Evolutionary conservation across 2,888 invertebrate species (phyloP).

Genomic region (Spatulosminthurus flaviceps): DNA sequence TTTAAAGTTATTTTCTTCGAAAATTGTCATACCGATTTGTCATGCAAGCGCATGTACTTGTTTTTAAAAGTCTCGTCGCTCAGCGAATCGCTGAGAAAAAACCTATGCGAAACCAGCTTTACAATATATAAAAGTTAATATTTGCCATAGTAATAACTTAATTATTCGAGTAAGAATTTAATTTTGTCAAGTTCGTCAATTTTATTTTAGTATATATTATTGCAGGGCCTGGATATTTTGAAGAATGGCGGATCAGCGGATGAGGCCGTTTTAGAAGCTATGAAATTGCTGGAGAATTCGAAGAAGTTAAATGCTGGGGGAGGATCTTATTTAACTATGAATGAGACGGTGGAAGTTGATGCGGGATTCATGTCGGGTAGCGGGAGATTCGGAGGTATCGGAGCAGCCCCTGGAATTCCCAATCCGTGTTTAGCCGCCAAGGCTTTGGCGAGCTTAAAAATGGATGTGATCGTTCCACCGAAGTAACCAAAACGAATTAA

Average conservation of each 20-base stretch:
- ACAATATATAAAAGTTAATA: no score
- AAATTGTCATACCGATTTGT: no score
- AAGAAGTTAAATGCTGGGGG: conserved; percentile 91
- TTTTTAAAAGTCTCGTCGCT: no score
- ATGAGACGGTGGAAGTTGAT: conserved; percentile 93
- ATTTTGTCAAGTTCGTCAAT: no score
- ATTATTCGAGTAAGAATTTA: no score
- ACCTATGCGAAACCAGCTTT: no score
- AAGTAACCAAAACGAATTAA: conserved; percentile 11
- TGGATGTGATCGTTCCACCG: conserved; percentile 19
- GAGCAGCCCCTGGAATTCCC: conserved; percentile 81
- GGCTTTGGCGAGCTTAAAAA: conserved; percentile 3
- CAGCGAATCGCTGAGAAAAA: no score
- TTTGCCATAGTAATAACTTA: no score
- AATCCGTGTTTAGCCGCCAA: conserved; percentile 72
- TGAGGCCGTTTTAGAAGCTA: conserved; percentile 79
- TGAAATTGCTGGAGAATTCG: conserved; percentile 85
- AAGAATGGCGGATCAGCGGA: conserved; percentile 76
- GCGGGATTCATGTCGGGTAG: conserved; percentile 93
- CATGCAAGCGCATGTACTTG: no score
- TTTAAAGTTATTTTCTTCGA: no score
- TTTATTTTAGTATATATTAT: conserved; percentile 12
- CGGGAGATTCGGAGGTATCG: conserved; percentile 83
- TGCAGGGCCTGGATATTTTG: conserved; percentile 73
- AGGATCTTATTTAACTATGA: conserved; percentile 91